Evolutionary conservation across 2,888 invertebrate species (phyloP).

Genomic region (Epistrophe grossulariae): DNA sequence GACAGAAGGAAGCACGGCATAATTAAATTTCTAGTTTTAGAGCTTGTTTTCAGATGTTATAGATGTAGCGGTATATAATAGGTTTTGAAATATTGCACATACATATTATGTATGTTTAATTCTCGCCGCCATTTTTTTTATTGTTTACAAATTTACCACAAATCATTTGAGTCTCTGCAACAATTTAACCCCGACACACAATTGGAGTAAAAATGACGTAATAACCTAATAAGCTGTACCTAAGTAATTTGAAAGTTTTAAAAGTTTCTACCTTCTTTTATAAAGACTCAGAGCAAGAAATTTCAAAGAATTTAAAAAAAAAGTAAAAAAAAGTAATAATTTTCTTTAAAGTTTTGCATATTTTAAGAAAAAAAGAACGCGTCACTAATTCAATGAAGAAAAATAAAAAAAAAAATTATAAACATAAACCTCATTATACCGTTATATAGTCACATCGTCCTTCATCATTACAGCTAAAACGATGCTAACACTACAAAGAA

Average conservation of each 20-base stretch:
- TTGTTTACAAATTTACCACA: constrained; percentile 55
- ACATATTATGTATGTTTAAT: not conserved
- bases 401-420: constrained; percentile 11
- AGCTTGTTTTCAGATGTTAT: constrained; percentile 11
- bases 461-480: not conserved
- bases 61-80: not conserved
- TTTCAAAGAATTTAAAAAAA: not conserved
- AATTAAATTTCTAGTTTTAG: constrained; percentile 70
- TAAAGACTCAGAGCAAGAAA: not conserved
- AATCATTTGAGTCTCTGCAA: constrained; percentile 11
- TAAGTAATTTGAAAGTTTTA: constrained; percentile 50
- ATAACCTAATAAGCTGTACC: constrained; percentile 41
- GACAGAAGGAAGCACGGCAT: constrained; percentile 65
- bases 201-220: constrained; percentile 43
- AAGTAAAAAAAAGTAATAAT: constrained; percentile 42
- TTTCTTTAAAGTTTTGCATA: constrained; percentile 44
- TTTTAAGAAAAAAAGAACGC: constrained; percentile 33
- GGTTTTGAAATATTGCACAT: not conserved
- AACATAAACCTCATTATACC: constrained; percentile 69
- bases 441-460: constrained; percentile 32
- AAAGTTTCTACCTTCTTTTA: constrained; percentile 25
- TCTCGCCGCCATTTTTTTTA: constrained; percentile 41
- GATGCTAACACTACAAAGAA: not conserved
- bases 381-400: constrained; percentile 55
- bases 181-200: constrained; percentile 27